Conservation (phyloP, 92 coral and sea anemone species). For the Chrysogorgia sp. region DNA sequence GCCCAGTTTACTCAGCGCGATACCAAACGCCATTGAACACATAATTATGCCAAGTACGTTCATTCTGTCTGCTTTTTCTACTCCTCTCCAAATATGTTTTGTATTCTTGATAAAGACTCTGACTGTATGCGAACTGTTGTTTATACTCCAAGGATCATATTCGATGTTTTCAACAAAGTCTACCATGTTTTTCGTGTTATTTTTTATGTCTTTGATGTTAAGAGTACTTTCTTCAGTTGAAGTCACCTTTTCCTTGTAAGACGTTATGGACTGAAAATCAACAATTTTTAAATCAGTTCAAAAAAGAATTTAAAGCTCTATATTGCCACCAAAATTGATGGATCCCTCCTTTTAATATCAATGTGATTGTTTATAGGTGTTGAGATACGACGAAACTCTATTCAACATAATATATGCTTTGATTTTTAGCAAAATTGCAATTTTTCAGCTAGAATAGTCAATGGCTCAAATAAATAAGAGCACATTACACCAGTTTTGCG, state of each 20-base stretch:
- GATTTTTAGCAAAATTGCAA: too few species aligned
- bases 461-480: too few species aligned
- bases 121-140: not conserved
- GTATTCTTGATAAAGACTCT: constrained; percentile 40
- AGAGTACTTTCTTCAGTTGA: constrained; percentile 3
- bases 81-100: constrained; percentile 59
- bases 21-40: constrained; percentile 77
- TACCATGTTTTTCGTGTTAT: constrained; percentile 18
- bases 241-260: constrained; percentile 29
- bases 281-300: too few species aligned
- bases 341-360: too few species aligned
- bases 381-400: too few species aligned
- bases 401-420: too few species aligned
- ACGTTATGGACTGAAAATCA: constrained; percentile 16
- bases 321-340: too few species aligned
- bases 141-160: constrained; percentile 44
- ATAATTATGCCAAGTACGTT: constrained; percentile 76
- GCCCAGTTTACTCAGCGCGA: constrained; percentile 73
- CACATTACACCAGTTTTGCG: too few species aligned
- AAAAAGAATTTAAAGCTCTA: too few species aligned
- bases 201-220: not conserved
- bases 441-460: too few species aligned
- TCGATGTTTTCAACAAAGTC: constrained; percentile 30
- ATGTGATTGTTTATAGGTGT: too few species aligned
- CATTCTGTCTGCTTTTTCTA: constrained; percentile 66